Evolutionary conservation across 2,797 vertebrate genomes (phyloP), one percentile per base, ranked within the genome.

Genomic region (Vultur gryphus): DNA sequence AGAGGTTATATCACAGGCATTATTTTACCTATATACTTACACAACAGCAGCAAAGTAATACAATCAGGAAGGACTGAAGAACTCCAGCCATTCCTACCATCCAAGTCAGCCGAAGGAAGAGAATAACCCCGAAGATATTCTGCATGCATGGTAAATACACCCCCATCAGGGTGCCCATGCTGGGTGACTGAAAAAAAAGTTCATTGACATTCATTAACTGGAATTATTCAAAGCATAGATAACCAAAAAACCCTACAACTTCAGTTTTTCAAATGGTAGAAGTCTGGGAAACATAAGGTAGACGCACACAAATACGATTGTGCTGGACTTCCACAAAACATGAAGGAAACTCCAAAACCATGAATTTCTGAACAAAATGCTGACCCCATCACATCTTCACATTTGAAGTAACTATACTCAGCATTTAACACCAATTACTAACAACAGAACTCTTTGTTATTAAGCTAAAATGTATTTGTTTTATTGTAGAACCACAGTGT

Each of bases 141-240:
- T 99, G 99, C 92, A 99, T 98, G 95, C 99, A 99, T 7, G 99
- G 99, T 92, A 99, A 97, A 98, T 99, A 99, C 55, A 99, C 99
- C 5, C 99, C 99, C 99, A 99, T 99, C 98, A 99, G 97, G 89
- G 99, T 99, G 95, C 99, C 99, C 99, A 99, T 99, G 98, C 98
- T 99, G 95, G 99, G 99, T 90, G 99, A 99, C 99, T 99, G 96
- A 81, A 92, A 59, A 83, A 41, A 35, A 51, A 65, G 37, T 33
- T 77, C 0, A 81, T 3, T 48, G 44, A 49, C 16, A 48, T 67
- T 83, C 6, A 51, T 88, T 82, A 88, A 26, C 8, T 52, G 39
- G 28, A 92, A 61, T 75, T 62, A 72, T 69, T 93, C 58, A 86
- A 80, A 85, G 49, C 21, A 82, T 3, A 91, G 23, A 17, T 25